Base-by-base conservation (phyloP, 2,888 invertebrate genomes). In the Torymus aiolomorphi region DNA sequence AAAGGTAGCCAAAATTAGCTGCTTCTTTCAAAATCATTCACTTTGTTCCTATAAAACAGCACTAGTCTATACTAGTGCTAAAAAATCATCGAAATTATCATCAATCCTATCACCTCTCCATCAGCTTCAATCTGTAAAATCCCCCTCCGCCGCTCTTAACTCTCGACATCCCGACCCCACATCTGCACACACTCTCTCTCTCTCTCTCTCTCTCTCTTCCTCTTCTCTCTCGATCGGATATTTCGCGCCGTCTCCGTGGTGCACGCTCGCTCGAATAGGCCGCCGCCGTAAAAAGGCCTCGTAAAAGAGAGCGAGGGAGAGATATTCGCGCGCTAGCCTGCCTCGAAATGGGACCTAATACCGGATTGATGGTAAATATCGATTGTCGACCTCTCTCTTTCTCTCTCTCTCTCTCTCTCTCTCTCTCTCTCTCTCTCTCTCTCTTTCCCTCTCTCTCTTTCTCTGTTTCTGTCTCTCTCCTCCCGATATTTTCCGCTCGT, bases 361-460 rank as follows among this genome's bases (percentile, higher is more conserved):
- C 80, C 52, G 72, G 80, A 84, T 83, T 82, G 83, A 83, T 83
- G 80, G 78, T 78, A 76, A 83, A 74, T 82, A 80, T 78, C 82
- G 84, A 83, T 81, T 80, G 77, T 71, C 72, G 52, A 67, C 66
- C 72, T 66, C 49, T 16, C 42, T 61, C 63, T 42, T 16, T 14
- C 54, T 54, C 56, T 11, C n/a, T 13, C 10, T 13, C 31, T 14
- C n/a, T n/a, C n/a, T n/a, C n/a, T n/a, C n/a, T n/a, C n/a, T n/a
- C n/a, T n/a, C n/a, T n/a, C n/a, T n/a, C 31, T 61, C 12, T n/a
- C 12, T 54, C 54, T 42, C 4, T 61, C 72, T 18, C 20, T 18
- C 1, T 51, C 13, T 10, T 16, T 20, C 13, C 24, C 49, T 16
- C 42, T 61, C 63, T 42, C 24, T 14, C 54, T 54, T 52, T 11